Percentiles rank a stretch among this genome's conserved stretches.
Conservation (phyloP, 1,140 invertebrate genomes). For the Calosoma granatense region DNA sequence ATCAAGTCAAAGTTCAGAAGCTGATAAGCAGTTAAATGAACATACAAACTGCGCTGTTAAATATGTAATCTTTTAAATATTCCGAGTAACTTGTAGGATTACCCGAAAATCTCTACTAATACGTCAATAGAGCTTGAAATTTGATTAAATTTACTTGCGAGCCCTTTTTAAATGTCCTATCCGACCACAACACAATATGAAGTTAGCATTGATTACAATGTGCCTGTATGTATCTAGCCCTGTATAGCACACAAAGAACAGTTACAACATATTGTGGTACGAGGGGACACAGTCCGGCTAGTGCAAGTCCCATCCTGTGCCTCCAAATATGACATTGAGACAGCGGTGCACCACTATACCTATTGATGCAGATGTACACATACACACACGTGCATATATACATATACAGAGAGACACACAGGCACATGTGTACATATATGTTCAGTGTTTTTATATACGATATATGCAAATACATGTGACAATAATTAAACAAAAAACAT, state of each 20-base stretch:
- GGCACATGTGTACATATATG: neutral
- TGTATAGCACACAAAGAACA: neutral
- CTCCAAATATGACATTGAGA: neutral
- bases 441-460: neutral
- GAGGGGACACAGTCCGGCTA: neutral
- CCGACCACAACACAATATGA: neutral
- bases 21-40: neutral
- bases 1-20: neutral
- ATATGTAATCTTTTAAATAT: conserved; percentile 7
- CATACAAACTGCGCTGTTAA: neutral
- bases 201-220: neutral
- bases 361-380: neutral
- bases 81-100: conserved; percentile 18
- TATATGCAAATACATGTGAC: neutral
- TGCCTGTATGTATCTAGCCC: neutral
- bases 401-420: neutral
- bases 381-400: neutral
- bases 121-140: conserved; percentile 32
- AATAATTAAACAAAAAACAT: no score
- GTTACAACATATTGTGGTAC: neutral
- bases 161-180: conserved; percentile 20
- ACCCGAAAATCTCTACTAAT: conserved; percentile 29
- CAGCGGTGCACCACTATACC: neutral
- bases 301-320: neutral
- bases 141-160: conserved; percentile 30